Percentiles rank a stretch among this genome's conserved stretches.
Evolutionary conservation across 2,113 vertebrate species (phyloP).

Genomic region (Anhinga rufa): DNA sequence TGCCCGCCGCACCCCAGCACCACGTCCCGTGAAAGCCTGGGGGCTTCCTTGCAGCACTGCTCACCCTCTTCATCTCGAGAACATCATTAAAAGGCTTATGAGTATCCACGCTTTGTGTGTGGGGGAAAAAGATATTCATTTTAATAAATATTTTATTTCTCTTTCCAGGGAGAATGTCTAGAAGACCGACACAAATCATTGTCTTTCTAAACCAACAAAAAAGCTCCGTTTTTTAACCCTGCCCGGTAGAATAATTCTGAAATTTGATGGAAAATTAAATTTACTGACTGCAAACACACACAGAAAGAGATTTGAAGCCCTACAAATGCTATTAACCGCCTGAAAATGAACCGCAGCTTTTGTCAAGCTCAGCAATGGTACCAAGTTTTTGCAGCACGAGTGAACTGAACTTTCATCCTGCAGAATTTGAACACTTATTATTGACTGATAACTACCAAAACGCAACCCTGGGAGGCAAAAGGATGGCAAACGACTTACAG

Average conservation of each 20-base stretch:
- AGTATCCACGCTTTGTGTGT: not conserved
- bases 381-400: not conserved
- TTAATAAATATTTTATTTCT: not conserved
- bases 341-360: not conserved
- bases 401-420: not conserved
- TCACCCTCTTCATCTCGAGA: not conserved
- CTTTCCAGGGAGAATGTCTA: not conserved
- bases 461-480: not conserved
- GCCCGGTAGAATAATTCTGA: not conserved
- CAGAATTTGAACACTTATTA: not conserved
- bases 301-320: not conserved
- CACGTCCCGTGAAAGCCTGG: not conserved
- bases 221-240: not conserved
- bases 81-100: accelerated
- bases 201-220: not conserved
- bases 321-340: not conserved
- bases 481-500: conserved; percentile 72
- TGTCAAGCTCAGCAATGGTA: not conserved
- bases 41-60: not conserved
- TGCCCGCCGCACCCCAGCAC: not conserved
- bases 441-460: not conserved
- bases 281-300: not conserved
- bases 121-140: not conserved
- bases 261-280: not conserved
- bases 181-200: not conserved